These are phyloP conservation scores for Pyralis farinalis DNA, from an alignment of 2,888 invertebrate genomes.

Conservation along the genomic window DNA sequence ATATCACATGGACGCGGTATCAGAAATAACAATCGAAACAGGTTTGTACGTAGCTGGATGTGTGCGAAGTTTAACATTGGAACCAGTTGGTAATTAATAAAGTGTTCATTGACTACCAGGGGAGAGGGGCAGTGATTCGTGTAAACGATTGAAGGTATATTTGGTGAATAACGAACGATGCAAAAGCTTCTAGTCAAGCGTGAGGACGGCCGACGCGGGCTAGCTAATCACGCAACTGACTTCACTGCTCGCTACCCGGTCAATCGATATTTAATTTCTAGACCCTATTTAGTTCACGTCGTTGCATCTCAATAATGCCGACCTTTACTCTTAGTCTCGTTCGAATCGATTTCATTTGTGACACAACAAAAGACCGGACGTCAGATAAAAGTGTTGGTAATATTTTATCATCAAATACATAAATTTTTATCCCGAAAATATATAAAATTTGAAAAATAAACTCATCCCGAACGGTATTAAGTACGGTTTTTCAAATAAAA, in stretches of 20 bases:
- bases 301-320: conserved; percentile 25
- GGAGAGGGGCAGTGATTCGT: conserved; percentile 62
- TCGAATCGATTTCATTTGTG: too few relatives aligned
- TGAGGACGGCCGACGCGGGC: conserved; percentile 26
- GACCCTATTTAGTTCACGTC: conserved; percentile 34
- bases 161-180: conserved; percentile 54
- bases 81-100: conserved; percentile 15
- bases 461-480: too few relatives aligned
- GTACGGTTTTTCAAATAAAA: too few relatives aligned
- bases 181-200: conserved; percentile 63
- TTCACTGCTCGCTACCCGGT: conserved; percentile 47
- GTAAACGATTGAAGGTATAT: conserved; percentile 56
- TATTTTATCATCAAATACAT: too few relatives aligned
- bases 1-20: conserved; percentile 8
- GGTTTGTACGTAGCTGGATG: conserved; percentile 10
- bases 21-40: conserved; percentile 11
- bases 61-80: conserved; percentile 6
- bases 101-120: conserved; percentile 32
- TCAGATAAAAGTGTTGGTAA: too few relatives aligned
- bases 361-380: too few relatives aligned
- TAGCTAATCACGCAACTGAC: conserved; percentile 53
- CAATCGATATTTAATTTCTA: conserved; percentile 57
- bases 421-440: too few relatives aligned
- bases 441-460: too few relatives aligned
- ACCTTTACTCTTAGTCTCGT: neutral